These are phyloP conservation scores for Aramus guarauna DNA, from an alignment of 2,113 vertebrate species.

Conservation along the genomic window DNA sequence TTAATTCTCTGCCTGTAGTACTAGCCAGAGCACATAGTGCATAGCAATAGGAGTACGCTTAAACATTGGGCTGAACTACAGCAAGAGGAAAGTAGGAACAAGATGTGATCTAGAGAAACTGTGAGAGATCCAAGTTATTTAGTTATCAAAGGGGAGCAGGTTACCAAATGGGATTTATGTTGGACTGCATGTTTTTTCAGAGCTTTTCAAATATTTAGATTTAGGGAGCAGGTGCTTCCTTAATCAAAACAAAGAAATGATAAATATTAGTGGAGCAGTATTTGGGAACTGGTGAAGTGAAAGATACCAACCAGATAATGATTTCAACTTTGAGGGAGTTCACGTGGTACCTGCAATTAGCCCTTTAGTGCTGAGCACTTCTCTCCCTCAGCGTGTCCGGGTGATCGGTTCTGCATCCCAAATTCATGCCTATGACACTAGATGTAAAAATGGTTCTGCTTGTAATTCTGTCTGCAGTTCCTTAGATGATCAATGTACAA, in stretches of 20 bases:
- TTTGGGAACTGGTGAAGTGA: background rate
- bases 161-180: background rate
- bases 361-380: background rate
- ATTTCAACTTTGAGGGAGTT: background rate
- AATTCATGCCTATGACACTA: background rate
- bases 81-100: background rate
- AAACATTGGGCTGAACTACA: background rate
- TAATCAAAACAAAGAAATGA: background rate
- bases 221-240: background rate
- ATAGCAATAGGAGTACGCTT: background rate
- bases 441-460: background rate
- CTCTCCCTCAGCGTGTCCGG: background rate
- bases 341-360: background rate
- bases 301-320: background rate
- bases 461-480: background rate
- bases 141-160: background rate
- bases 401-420: background rate
- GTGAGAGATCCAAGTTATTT: background rate
- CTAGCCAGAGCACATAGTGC: rapidly evolving
- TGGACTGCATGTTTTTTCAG: background rate
- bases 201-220: background rate
- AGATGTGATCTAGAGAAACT: background rate
- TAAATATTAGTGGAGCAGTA: background rate
- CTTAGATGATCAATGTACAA: background rate
- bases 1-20: background rate